These are phyloP conservation scores for Actinopyga echinites DNA, from an alignment of 53 echinoderm and acorn worm genomes.

Conservation along the genomic window DNA sequence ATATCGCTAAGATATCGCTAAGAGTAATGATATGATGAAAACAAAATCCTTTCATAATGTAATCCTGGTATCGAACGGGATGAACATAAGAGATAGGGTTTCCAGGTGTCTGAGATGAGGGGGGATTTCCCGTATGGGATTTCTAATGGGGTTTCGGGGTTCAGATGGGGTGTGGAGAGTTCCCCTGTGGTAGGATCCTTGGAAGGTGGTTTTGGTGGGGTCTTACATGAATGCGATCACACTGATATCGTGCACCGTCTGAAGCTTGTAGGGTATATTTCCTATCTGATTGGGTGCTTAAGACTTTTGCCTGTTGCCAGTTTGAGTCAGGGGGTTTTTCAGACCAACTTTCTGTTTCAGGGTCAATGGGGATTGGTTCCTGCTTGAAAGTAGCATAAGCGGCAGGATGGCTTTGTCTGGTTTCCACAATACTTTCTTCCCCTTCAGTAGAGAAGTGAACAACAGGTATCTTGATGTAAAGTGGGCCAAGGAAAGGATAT, in stretches of 20 bases:
- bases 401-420: neutral
- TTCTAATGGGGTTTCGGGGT: neutral
- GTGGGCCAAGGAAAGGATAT: too few relatives aligned
- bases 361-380: conserved; percentile 28
- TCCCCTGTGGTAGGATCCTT: neutral
- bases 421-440: conserved; percentile 1
- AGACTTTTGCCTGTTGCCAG: conserved; percentile 45
- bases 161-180: neutral
- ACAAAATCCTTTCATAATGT: conserved; percentile 5
- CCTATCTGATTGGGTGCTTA: conserved; percentile 15
- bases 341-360: conserved; percentile 26
- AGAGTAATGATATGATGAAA: too few relatives aligned
- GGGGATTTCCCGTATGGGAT: neutral
- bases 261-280: too few relatives aligned
- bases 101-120: neutral
- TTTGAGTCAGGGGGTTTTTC: conserved; percentile 24
- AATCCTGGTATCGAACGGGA: neutral
- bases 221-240: conserved; percentile 27
- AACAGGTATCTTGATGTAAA: too few relatives aligned
- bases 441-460: conserved; percentile 27
- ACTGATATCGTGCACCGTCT: conserved; percentile 34
- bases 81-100: neutral
- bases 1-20: too few relatives aligned
- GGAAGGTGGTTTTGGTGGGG: conserved; percentile 11
- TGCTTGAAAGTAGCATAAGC: conserved; percentile 3